Evolutionary conservation across 2,888 invertebrate genomes (phyloP), one percentile per base, ranked within the genome.

Genomic region (Tenthredo scrophulariae): DNA sequence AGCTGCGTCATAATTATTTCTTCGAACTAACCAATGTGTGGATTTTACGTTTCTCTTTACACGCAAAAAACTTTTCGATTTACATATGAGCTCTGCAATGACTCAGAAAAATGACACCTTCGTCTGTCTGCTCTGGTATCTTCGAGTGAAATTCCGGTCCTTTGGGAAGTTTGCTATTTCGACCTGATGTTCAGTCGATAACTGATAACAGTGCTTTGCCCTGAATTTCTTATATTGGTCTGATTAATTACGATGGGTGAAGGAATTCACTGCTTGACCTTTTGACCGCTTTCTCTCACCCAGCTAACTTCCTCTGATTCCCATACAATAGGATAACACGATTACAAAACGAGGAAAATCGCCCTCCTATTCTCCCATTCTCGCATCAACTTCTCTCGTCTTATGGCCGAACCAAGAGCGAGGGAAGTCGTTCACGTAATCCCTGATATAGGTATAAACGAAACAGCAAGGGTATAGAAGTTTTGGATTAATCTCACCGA

Each of bases 361-460:
- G n/a, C n/a, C 62, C 37, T 37, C 7, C 37, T 7, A 37, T 37
- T 37, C 13, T 79, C 13, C 40, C 58, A 62, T 80, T 80, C 13
- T 62, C 62, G 22, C 80, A 62, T 62, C 18, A 80, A 58, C 58
- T 80, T 62, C 58, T n/a, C 37, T 22, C 58, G 58, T n/a, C 58
- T 40, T 22, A 37, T 18, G 4, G 13, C 13, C 22, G n/a, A 43
- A 80, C 9, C 37, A 62, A 80, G 22, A 62, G 18, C 22, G 80
- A 62, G 40, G 40, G 40, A 58, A 80, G 80, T 37, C 40, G 37
- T 80, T 80, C 80, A 62, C 62, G 37, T 80, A 62, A 80, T 80
- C 80, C 58, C 80, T 33, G 72, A 40, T 72, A 72, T 72, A 40
- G n/a, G 22, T 72, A 72, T 74, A 74, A 54, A 77, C 77, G 50